Conservation (phyloP, 1,140 invertebrate genomes). For the Neodiprion lecontei region DNA sequence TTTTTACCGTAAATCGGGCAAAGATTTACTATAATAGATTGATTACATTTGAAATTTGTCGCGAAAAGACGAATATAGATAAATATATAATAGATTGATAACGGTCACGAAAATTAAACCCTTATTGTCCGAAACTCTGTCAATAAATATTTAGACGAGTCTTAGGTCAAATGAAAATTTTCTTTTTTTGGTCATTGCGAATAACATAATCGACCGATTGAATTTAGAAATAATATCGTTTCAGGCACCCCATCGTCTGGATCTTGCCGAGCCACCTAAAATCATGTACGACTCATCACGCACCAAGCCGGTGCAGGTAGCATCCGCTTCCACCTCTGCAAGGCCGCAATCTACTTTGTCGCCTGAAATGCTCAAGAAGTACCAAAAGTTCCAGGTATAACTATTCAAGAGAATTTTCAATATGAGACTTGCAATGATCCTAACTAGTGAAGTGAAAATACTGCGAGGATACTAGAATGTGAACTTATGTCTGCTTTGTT, state of each 20-base stretch:
- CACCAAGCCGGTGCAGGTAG: constrained; percentile 31
- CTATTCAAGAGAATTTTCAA: neutral
- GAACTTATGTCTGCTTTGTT: neutral
- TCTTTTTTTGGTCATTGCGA: neutral
- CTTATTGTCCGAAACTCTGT: too few relatives aligned
- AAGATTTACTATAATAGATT: too few relatives aligned
- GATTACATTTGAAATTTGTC: too few relatives aligned
- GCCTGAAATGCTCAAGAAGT: constrained; percentile 23
- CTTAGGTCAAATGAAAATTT: too few relatives aligned
- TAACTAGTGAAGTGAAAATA: too few relatives aligned
- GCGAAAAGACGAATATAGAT: too few relatives aligned
- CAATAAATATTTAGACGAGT: too few relatives aligned
- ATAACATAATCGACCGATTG: constrained; percentile 8
- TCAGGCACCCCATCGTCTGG: constrained; percentile 35
- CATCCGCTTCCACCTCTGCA: neutral
- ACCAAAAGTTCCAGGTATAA: constrained; percentile 34
- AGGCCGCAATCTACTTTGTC: constrained; percentile 14
- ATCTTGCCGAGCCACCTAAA: constrained; percentile 33
- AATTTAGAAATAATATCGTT: constrained; percentile 16
- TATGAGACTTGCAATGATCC: neutral
- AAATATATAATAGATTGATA: too few relatives aligned
- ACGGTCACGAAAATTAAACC: too few relatives aligned
- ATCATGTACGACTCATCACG: constrained; percentile 37
- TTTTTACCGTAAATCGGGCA: too few relatives aligned
- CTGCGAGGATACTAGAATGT: neutral